Base-by-base conservation (phyloP, 2,888 invertebrate species). In the Caenorhabditis wallacei region DNA sequence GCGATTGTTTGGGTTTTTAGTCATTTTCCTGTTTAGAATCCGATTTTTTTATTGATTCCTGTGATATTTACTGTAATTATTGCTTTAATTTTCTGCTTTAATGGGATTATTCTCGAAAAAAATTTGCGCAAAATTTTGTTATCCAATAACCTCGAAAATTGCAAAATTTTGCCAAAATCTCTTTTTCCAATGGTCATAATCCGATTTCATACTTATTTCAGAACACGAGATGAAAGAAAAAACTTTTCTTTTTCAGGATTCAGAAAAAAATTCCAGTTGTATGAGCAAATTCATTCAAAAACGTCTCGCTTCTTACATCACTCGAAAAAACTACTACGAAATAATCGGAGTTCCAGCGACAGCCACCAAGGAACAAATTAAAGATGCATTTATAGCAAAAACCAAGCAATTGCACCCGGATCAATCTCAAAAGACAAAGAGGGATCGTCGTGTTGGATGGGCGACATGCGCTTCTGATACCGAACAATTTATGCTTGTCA, bases 391-490 rank as follows among this genome's bases (percentile, higher is more conserved):
- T 40, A 26, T 84, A 16, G 57, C 30, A 20, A 84, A 84, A 48
- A 84, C 80, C n/a, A 84, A 75, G 22, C 46, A 82, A 79, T 51
- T 84, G 18, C 84, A 84, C 40, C 84, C 84, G 0, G 84, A 84
- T 68, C 59, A 59, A 37, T 40, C 70, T 11, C 51, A 20, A 26
- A 69, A 59, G 54, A n/a, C 53, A 0, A 74, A 59, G 20, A 57
- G 8, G 2, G 84, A 84, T 48, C 56, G 35, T n/a, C 68, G 84
- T 1, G 54, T 82, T 8, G 82, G 82, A 51, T 84, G 84, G 84
- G 24, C 69, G 8, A 72, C 75, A 4, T 35, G 57, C 2, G 56
- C 46, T 20, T 82, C 84, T 4, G 59, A 75, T 4, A 84, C 84
- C 1, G 84, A 84, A 37, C 76, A 82, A 46, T 84, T 84, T 37